Conservation (phyloP, 2,888 invertebrate species). For the Drosophila lutescens region DNA sequence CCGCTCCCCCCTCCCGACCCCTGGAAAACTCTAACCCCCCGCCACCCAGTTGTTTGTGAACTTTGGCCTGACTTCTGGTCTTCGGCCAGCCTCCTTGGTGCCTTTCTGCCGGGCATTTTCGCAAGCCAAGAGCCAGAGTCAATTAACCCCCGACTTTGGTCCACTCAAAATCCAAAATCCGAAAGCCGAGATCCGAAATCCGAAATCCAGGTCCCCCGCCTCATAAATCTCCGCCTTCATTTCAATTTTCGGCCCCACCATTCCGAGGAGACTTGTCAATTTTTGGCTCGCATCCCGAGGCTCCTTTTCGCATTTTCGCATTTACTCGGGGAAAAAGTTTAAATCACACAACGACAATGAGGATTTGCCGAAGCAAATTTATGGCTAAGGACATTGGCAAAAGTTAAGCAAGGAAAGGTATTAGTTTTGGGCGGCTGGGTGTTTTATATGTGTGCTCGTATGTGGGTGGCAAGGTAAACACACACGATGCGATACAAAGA, state of each 20-base stretch:
- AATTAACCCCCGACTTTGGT: conserved; percentile 33
- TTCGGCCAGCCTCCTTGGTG: conserved; percentile 24
- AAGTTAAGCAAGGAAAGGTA: conserved; percentile 65
- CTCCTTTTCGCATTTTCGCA: conserved; percentile 6
- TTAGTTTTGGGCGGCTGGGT: conserved; percentile 45
- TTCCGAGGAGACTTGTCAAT: conserved; percentile 46
- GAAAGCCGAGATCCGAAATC: background rate
- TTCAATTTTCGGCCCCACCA: conserved; percentile 65
- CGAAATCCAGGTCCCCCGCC: conserved; percentile 2
- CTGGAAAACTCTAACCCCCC: background rate
- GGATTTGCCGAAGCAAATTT: conserved; percentile 82
- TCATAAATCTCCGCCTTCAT: conserved; percentile 51
- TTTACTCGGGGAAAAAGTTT: conserved; percentile 70
- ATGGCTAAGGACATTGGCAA: conserved; percentile 78
- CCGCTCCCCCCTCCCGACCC: conserved; percentile 7
- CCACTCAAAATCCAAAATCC: conserved; percentile 2
- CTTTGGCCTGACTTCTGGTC: conserved; percentile 33
- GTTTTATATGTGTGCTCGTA: conserved; percentile 2
- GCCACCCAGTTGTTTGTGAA: conserved; percentile 20
- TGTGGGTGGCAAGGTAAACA: conserved; percentile 21
- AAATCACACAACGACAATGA: conserved; percentile 83
- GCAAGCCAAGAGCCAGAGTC: conserved; percentile 28
- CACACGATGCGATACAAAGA: conserved; percentile 58
- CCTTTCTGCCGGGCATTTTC: conserved; percentile 27
- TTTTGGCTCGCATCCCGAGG: conserved; percentile 26